Base-by-base conservation (phyloP, 2,113 vertebrate genomes). In the Gorsachius goisagi region DNA sequence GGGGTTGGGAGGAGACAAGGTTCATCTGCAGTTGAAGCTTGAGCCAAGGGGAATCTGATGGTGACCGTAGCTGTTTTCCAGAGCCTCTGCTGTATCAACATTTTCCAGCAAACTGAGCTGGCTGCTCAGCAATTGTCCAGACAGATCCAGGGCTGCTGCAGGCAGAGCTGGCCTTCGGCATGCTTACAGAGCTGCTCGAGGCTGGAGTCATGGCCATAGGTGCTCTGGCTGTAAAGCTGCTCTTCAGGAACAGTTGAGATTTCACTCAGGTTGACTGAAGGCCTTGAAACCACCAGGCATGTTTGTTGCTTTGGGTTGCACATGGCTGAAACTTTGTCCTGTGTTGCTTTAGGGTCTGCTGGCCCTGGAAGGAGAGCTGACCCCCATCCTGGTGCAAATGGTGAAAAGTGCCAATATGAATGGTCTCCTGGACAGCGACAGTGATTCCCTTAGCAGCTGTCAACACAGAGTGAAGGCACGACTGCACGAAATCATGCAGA, bases 331-430 rank as follows among this genome's bases (percentile, higher is more conserved):
- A 44, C 71, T 67, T 71, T 88, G 39, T 88, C n/a, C 30, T 72
- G 5, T 85, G n/a, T 88, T 83, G 39, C 35, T 83, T 71, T 97
- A 99, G 99, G 99, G 99, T 35, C 97, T 99, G 87, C 97, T 99
- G 97, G 99, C 99, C 44, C 96, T 99, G 95, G 99, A 99, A 97
- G 99, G 99, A 5, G 99, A 99, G 97, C 98, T 99, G 94, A 99
- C 99, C 2, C 99, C 99, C 71, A 99, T 99, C 97, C 97, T 99
- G 97, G 99, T 99, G 75, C 99, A 99, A 98, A 99, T 99, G 99
- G 99, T 99, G 88, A 99, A 99, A 97, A 99, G 99, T 56, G 99
- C 99, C 97, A 99, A 99, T 97, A 99, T 99, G 99, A 99, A 99
- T 2, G 99, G 99, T 33, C 98, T 99, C 44, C 98, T 99, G 96